phyloP scores from a whole-genome alignment of 2,113 vertebrate genomes.

The Gavia stellata region DNA sequence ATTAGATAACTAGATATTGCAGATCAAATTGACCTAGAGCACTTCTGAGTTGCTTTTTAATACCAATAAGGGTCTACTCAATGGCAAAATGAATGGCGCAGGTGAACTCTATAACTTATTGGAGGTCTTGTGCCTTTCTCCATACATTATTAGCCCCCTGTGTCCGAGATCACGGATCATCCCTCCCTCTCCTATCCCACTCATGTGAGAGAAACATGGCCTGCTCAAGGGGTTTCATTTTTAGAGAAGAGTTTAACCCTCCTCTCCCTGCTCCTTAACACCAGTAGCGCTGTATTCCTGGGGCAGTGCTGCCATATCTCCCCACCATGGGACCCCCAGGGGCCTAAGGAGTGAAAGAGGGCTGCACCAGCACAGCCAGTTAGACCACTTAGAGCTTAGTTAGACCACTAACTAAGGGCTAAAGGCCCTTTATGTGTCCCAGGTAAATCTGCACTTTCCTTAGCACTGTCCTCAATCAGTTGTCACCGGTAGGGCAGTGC shows the following conservation, averaged over 20 bases:
- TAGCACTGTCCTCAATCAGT: neutral
- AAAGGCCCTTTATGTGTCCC: neutral
- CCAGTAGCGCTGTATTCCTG: rapidly evolving
- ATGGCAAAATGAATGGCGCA: neutral
- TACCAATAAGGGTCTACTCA: neutral
- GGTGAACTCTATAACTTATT: neutral
- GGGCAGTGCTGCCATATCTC: neutral
- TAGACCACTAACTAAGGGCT: neutral
- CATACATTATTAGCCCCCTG: neutral
- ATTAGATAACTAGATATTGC: constrained; percentile 7
- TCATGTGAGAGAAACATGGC: neutral
- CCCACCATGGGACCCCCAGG: neutral
- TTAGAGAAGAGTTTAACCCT: neutral
- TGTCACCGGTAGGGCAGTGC: neutral
- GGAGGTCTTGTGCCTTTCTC: neutral
- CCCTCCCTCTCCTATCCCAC: neutral
- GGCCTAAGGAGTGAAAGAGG: neutral
- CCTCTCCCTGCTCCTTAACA: neutral
- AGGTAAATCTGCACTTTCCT: neutral
- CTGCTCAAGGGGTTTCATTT: neutral
- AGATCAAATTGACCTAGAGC: constrained; percentile 29
- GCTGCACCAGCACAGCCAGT: neutral
- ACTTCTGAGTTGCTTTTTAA: neutral
- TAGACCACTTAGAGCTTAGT: neutral
- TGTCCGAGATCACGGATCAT: neutral